Conservation (phyloP, 2,888 invertebrate genomes). For the Mimumesa dahlbomi region DNA sequence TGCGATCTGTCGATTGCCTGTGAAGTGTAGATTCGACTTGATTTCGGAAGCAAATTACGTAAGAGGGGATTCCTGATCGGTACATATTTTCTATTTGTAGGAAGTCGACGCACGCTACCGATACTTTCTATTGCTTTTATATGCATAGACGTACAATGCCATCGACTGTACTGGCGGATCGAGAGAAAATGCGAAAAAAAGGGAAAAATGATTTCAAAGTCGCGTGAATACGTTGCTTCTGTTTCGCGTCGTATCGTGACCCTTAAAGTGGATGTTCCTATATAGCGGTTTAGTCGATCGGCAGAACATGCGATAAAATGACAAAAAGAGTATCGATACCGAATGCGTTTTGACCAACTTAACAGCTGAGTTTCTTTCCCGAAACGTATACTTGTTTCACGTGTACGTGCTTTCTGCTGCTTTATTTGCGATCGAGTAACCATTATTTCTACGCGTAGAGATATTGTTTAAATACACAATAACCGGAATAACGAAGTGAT, state of each 20-base stretch:
- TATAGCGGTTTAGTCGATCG: background rate
- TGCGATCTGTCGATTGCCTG: background rate
- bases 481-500: background rate
- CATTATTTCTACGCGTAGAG: background rate
- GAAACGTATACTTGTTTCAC: too few relatives aligned
- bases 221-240: conserved; percentile 1
- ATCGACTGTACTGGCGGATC: background rate
- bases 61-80: too few relatives aligned
- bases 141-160: background rate
- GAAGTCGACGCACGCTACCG: too few relatives aligned
- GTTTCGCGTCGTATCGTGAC: conserved; percentile 6
- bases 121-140: background rate
- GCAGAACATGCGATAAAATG: background rate
- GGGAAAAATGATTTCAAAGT: background rate
- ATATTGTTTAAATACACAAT: background rate
- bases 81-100: too few relatives aligned
- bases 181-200: background rate
- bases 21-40: too few relatives aligned
- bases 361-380: too few relatives aligned
- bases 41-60: too few relatives aligned
- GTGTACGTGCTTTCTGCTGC: too few relatives aligned
- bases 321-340: background rate
- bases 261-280: conserved; percentile 37
- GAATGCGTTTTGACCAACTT: too few relatives aligned
- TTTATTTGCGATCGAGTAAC: too few relatives aligned